A percentile compares a stretch with the other conserved stretches of the same genome.
Evolutionary conservation across 2,797 vertebrate genomes (phyloP).

Genomic region (Ceryle rudis): DNA sequence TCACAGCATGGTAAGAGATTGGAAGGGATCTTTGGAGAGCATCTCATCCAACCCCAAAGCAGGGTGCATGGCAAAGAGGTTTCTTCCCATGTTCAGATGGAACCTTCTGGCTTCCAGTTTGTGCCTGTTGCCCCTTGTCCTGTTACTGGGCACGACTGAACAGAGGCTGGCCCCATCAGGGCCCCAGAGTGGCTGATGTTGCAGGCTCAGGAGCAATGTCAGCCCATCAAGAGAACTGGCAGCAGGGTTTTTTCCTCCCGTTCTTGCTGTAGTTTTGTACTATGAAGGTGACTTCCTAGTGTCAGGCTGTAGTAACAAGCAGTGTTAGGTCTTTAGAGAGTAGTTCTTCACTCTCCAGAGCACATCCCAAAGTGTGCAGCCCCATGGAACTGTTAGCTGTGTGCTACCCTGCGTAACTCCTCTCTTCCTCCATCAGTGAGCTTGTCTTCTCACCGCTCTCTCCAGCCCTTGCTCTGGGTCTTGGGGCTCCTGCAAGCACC

Average conservation of each 20-base stretch:
- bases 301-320: too few relatives aligned
- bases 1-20: neutral
- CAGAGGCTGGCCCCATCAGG: too few relatives aligned
- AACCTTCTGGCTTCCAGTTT: neutral
- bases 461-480: neutral
- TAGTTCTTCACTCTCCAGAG: neutral
- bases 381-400: neutral
- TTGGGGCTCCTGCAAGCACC: neutral
- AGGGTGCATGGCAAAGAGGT: too few relatives aligned
- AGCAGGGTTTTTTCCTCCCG: neutral
- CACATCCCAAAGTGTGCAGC: neutral
- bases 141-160: neutral
- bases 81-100: neutral
- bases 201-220: rapidly evolving
- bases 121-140: neutral
- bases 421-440: rapidly evolving
- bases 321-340: neutral
- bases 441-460: neutral
- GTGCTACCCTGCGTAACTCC: neutral
- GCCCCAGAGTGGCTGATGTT: too few relatives aligned
- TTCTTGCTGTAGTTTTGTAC: neutral
- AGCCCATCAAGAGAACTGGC: rapidly evolving
- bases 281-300: too few relatives aligned
- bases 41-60: neutral
- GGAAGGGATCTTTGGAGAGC: neutral